These are phyloP conservation scores for Lochmaea capreae DNA, from an alignment of 2,888 invertebrate species.

Conservation along the genomic window DNA sequence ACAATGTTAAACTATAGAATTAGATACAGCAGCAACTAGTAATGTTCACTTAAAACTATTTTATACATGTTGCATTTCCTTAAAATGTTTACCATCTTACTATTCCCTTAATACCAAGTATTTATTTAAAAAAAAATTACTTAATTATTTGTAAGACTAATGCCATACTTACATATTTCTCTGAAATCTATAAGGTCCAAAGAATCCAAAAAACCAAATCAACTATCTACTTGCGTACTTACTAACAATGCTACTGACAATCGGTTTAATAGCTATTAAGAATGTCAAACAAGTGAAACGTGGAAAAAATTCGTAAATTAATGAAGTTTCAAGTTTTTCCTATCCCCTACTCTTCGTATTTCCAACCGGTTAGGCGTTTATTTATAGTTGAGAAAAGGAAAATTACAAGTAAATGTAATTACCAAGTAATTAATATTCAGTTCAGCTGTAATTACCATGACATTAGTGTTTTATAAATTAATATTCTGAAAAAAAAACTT, in stretches of 20 bases:
- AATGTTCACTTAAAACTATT: too few species aligned
- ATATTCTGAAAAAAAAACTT: too few species aligned
- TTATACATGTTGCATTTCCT: too few species aligned
- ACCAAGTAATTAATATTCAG: neutral
- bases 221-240: neutral
- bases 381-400: neutral
- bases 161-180: neutral
- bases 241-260: neutral
- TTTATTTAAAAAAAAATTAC: neutral
- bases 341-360: conserved; percentile 1
- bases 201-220: neutral
- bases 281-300: neutral
- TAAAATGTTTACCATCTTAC: too few species aligned
- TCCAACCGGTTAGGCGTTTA: neutral
- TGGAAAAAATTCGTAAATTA: neutral
- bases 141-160: neutral
- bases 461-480: too few species aligned
- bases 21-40: too few species aligned
- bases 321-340: neutral
- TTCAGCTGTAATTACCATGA: too few species aligned
- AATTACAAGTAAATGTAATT: neutral
- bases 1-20: too few species aligned
- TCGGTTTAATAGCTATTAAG: neutral
- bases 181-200: neutral
- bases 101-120: too few species aligned